Evolutionary conservation across 2,797 vertebrate genomes (phyloP).

Genomic region (Rhinogobio ventralis): DNA sequence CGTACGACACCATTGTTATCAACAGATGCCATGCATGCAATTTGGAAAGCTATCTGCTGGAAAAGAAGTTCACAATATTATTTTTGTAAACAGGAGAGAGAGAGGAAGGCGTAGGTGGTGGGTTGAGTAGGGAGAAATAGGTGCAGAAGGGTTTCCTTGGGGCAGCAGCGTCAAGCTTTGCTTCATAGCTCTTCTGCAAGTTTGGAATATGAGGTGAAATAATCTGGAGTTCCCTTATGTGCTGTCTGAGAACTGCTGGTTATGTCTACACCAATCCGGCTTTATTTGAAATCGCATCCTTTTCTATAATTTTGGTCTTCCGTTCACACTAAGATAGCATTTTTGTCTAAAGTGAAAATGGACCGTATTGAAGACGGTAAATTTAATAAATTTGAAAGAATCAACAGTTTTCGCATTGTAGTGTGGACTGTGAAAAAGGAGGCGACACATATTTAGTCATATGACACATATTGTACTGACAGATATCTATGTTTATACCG

Average conservation of each 20-base stretch:
- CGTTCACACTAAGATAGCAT: no score
- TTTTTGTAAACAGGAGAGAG: conserved; percentile 3
- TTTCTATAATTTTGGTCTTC: background rate
- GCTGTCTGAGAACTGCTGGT: background rate
- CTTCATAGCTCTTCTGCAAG: background rate
- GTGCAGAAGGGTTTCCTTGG: background rate
- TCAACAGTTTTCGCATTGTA: no score
- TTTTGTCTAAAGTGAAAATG: no score
- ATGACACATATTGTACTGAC: background rate
- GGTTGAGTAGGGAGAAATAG: conserved; percentile 3
- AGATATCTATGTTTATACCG: background rate
- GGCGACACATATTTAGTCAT: background rate
- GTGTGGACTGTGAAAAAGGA: background rate
- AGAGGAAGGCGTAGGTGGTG: conserved; percentile 9
- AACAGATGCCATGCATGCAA: background rate
- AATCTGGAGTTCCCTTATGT: background rate
- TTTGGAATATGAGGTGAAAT: background rate
- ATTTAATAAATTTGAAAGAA: no score
- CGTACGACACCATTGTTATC: background rate
- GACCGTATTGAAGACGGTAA: no score
- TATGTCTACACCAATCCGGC: background rate
- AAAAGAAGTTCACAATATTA: conserved; percentile 9
- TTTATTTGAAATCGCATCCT: background rate
- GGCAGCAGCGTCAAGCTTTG: background rate
- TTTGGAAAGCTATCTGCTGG: background rate